phyloP scores from a whole-genome alignment of 2,797 vertebrate genomes.

The Peromyscus melanophrys region DNA sequence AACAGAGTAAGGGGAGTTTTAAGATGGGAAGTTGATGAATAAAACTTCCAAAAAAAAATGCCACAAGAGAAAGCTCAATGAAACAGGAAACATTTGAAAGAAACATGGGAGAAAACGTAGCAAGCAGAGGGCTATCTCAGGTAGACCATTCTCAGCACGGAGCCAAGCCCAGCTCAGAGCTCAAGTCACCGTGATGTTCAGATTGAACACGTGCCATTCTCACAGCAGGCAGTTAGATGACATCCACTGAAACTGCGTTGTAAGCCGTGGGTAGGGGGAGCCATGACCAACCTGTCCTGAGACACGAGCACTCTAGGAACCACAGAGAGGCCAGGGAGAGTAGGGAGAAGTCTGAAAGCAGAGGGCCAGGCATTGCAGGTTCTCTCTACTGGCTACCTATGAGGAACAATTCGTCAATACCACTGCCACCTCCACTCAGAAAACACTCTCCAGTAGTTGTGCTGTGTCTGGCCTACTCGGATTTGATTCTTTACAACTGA shows the following conservation, averaged over 20 bases:
- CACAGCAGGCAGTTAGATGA: background rate
- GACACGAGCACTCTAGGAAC: background rate
- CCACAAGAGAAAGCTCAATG: background rate
- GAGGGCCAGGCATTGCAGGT: background rate
- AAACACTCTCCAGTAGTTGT: background rate
- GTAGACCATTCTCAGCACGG: background rate
- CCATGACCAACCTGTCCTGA: background rate
- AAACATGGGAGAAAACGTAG: slow-evolving; percentile 1
- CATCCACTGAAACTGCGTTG: background rate
- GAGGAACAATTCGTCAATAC: background rate
- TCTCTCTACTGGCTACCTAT: background rate
- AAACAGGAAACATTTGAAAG: background rate
- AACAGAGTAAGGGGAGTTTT: background rate
- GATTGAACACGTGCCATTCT: background rate
- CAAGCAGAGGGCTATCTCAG: background rate
- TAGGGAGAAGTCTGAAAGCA: background rate
- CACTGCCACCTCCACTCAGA: background rate
- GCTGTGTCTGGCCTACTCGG: background rate
- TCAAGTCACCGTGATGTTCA: background rate
- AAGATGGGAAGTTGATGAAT: background rate
- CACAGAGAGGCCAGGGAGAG: background rate
- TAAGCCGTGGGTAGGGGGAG: background rate
- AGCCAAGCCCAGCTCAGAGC: background rate
- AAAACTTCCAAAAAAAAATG: background rate
- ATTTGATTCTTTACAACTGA: background rate